These are phyloP conservation scores for Hyles euphorbiae DNA, from an alignment of 1,140 invertebrate genomes.

Conservation along the genomic window DNA sequence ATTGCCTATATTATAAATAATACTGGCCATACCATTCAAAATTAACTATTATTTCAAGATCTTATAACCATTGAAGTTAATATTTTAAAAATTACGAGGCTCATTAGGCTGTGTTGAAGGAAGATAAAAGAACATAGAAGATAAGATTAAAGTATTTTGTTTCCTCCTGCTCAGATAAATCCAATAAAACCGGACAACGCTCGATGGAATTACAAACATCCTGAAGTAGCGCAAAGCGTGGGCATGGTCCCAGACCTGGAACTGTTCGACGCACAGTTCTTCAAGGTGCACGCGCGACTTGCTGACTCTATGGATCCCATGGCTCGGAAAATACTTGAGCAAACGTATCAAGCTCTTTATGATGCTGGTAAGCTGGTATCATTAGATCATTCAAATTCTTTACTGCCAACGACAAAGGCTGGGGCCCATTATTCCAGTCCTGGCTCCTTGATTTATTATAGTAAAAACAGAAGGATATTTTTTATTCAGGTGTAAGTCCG, in stretches of 20 bases:
- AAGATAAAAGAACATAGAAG: no score
- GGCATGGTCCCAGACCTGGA: constrained; percentile 22
- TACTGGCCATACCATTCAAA: no score
- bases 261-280: constrained; percentile 63
- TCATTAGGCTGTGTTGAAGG: no score
- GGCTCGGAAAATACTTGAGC: constrained; percentile 59
- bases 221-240: constrained; percentile 24
- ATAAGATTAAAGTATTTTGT: no score
- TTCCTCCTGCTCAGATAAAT: constrained; percentile 20
- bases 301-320: constrained; percentile 65
- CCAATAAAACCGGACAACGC: constrained; percentile 16
- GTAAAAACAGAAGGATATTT: neutral
- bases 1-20: no score
- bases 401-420: no score
- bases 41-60: no score
- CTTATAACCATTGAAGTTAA: no score
- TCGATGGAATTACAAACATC: constrained; percentile 31
- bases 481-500: constrained; percentile 78
- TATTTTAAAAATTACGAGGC: no score
- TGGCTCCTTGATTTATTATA: neutral
- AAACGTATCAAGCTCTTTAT: constrained; percentile 64
- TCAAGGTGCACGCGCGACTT: constrained; percentile 65
- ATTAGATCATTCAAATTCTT: no score
- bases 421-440: neutral
- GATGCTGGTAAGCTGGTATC: constrained; percentile 54